These are phyloP conservation scores for Semicossyphus pulcher DNA, from an alignment of 2,113 vertebrate genomes.

Conservation along the genomic window DNA sequence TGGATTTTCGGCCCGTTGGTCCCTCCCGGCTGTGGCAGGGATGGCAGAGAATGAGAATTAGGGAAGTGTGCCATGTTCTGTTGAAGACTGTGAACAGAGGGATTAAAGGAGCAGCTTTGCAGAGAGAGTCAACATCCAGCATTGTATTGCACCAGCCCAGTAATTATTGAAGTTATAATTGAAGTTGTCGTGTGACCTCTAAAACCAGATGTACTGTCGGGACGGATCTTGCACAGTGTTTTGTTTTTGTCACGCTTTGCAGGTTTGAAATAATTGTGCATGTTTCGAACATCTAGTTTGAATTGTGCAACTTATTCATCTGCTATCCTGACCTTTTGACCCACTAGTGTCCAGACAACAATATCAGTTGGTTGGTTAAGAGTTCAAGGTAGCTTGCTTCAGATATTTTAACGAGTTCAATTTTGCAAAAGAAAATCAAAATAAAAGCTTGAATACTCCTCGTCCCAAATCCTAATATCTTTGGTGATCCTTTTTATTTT, in stretches of 20 bases:
- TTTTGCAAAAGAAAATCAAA: background rate
- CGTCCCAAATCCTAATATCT: background rate
- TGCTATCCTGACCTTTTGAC: background rate
- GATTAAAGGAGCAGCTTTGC: constrained; percentile 62
- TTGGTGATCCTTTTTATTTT: too few relatives aligned
- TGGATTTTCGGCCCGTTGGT: constrained; percentile 35
- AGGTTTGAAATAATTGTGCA: background rate
- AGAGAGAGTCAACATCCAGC: constrained; percentile 44
- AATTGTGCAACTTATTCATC: background rate
- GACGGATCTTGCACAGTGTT: background rate
- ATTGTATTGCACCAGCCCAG: constrained; percentile 41
- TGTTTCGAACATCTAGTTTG: too few relatives aligned
- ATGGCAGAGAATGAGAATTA: constrained; percentile 64
- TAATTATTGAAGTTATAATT: constrained; percentile 65
- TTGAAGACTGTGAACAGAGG: constrained; percentile 54
- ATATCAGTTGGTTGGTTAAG: background rate
- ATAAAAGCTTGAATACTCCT: background rate
- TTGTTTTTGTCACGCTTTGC: background rate
- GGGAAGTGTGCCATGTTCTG: constrained; percentile 49
- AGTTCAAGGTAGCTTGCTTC: background rate
- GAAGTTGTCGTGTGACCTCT: constrained; percentile 58
- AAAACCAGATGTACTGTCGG: constrained; percentile 7
- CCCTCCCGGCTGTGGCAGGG: constrained; percentile 4
- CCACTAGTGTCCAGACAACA: background rate
- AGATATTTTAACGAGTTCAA: background rate